Percentiles rank a stretch among this genome's conserved stretches.
Evolutionary conservation across 2,797 vertebrate genomes (phyloP).

Genomic region (Pempheris klunzingeri): DNA sequence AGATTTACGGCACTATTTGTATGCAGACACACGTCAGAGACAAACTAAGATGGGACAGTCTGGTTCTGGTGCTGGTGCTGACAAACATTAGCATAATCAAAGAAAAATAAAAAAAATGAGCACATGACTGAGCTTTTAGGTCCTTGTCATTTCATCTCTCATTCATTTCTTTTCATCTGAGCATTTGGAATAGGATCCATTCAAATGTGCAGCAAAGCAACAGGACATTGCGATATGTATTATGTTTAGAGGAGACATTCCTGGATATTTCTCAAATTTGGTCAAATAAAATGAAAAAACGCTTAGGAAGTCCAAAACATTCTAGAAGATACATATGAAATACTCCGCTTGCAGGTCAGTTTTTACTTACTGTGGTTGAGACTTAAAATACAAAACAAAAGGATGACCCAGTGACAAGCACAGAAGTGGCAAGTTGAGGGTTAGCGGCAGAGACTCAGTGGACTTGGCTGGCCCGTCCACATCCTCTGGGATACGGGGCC

Average conservation of each 20-base stretch:
- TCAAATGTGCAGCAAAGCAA: not conserved
- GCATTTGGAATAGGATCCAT: not conserved
- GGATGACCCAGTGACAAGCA: not conserved
- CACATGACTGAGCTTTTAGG: not conserved
- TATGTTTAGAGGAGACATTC: not conserved
- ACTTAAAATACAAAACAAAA: not conserved
- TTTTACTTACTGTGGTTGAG: not conserved
- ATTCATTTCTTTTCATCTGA: not conserved
- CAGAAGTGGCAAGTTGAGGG: not conserved
- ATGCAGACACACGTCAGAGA: not conserved
- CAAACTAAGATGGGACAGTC: not conserved
- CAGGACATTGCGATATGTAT: not conserved
- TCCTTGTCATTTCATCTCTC: not conserved
- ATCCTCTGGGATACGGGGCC: fast-evolving
- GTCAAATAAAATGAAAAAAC: not conserved
- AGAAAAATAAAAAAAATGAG: not conserved
- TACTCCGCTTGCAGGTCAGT: not conserved
- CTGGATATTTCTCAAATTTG: not conserved
- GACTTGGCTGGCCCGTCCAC: not conserved
- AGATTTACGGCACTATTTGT: slow-evolving; percentile 7
- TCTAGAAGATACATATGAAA: not conserved
- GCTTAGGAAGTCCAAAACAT: not conserved
- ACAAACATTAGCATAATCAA: not conserved
- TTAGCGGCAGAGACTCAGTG: not conserved
- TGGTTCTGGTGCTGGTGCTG: not conserved